phyloP scores from a whole-genome alignment of 2,888 invertebrate genomes.

The Eupithecia subumbrata region DNA sequence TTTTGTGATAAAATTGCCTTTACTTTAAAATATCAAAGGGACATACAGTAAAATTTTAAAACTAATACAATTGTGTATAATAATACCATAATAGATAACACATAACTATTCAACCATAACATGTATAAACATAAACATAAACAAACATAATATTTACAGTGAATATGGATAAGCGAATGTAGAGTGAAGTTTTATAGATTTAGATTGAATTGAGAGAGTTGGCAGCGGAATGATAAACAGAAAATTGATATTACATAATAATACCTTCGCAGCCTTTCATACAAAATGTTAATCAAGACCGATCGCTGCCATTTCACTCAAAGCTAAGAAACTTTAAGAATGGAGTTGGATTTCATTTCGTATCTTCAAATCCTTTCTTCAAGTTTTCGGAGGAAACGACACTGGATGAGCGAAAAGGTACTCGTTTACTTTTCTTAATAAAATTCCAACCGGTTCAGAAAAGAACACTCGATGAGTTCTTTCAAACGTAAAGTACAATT shows the following conservation, averaged over 20 bases:
- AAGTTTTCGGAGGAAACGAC: slow-evolving; percentile 12
- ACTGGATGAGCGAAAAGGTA: slow-evolving; percentile 11
- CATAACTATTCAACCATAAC: slow-evolving; percentile 18
- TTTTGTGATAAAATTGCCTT: not conserved
- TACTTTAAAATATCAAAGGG: slow-evolving; percentile 1
- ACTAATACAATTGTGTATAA: no score
- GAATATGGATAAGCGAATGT: slow-evolving; percentile 30
- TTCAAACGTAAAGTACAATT: not conserved
- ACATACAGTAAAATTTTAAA: not conserved
- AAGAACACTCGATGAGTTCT: not conserved
- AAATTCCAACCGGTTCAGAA: not conserved
- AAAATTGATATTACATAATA: not conserved
- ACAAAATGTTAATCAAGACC: slow-evolving; percentile 8
- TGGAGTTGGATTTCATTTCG: slow-evolving; percentile 1
- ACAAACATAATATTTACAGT: slow-evolving; percentile 27
- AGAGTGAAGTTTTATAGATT: slow-evolving; percentile 23
- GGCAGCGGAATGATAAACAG: not conserved
- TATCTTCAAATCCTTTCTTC: slow-evolving; percentile 15
- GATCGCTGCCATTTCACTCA: slow-evolving; percentile 10
- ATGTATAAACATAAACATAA: slow-evolving; percentile 32
- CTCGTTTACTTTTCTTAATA: not conserved
- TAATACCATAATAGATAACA: not conserved
- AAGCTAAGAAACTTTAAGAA: slow-evolving; percentile 14
- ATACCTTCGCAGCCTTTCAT: not conserved
- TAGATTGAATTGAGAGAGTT: slow-evolving; percentile 16